Base-by-base conservation (phyloP, 2,797 vertebrate genomes). In the Sebastes diploproa region DNA sequence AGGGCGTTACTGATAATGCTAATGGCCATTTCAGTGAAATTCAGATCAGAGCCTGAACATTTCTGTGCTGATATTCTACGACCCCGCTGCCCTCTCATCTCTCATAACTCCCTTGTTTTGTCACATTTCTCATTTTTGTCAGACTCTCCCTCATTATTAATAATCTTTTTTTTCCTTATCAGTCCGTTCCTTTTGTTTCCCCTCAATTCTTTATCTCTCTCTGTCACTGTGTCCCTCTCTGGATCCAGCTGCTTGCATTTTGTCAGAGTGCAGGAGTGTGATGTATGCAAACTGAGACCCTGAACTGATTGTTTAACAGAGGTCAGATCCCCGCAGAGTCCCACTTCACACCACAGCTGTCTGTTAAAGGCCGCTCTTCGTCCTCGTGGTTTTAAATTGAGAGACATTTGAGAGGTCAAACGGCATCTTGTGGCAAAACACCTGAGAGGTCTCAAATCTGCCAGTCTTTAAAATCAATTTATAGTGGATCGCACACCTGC, bases 401-500 rank as follows among this genome's bases (percentile, higher is more conserved):
- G 75, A 70, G 11, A 58, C 66, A 30, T 67, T 77, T 29, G 22
- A 50, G 18, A 34, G 42, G 61, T 82, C 80, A 32, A 83, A 78
- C 1, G 12, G 59, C 16, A 60, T 65, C 27, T 54, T 2, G 9
- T 71, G 52, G 59, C 52, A 64, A 81, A 86, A 79, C 0, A 62
- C 75, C 36, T 27, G 52, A 86, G 58, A 46, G 59, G 58, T 84
- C 64, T 86, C 46, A 59, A 74, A 72, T 59, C 64, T 25, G 14
- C 71, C n/a, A 2, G 9, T 63, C 36, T 80, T 75, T 75, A 58
- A 75, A 87, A 86, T 75, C 1, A 80, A 59, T 82, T 88, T 83
- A 64, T 66, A n/a, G 29, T 54, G 46, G 72, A 62, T 74, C 61
- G 67, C 70, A 42, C 83, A 90, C 82, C 87, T 87, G 78, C 70